Conservation (phyloP, 92 coral and sea anemone genomes). For the Phymanthus crucifer region DNA sequence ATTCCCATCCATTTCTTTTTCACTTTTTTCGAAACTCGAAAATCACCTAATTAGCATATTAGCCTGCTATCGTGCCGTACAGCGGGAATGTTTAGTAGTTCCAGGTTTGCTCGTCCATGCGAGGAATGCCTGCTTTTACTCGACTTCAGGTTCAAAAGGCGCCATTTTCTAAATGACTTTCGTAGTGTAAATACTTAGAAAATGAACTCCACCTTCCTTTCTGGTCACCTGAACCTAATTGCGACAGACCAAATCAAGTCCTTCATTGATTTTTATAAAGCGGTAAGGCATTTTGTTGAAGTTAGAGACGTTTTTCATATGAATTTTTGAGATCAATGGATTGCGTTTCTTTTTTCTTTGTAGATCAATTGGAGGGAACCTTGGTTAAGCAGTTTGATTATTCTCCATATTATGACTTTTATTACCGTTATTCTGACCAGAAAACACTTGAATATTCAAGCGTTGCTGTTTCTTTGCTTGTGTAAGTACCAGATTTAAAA, state of each 20-base stretch:
- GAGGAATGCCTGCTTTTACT: conserved; percentile 22
- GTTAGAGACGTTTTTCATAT: neutral
- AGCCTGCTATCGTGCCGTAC: neutral
- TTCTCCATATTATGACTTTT: conserved; percentile 66
- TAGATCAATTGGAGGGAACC: conserved; percentile 91
- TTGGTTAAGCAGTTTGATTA: conserved; percentile 72
- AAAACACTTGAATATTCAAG: conserved; percentile 71
- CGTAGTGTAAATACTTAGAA: neutral
- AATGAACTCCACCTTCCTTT: conserved; percentile 19
- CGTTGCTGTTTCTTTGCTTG: conserved; percentile 64
- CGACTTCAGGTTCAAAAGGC: neutral
- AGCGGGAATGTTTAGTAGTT: neutral
- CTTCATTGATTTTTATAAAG: conserved; percentile 76
- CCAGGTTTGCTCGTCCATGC: neutral
- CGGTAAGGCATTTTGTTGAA: conserved; percentile 50
- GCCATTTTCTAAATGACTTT: neutral
- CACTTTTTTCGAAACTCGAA: neutral
- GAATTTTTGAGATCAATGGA: neutral
- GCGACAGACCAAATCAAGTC: conserved; percentile 84
- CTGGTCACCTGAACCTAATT: conserved; percentile 47
- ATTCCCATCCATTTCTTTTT: neutral
- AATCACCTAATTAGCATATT: neutral
- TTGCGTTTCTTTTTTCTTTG: conserved; percentile 12
- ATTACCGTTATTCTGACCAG: conserved; percentile 39
- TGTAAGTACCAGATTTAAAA: conserved; percentile 91